A percentile compares a stretch with the other conserved stretches of the same genome.
phyloP scores from a whole-genome alignment of 2,113 vertebrate species.

The Ursus arctos region DNA sequence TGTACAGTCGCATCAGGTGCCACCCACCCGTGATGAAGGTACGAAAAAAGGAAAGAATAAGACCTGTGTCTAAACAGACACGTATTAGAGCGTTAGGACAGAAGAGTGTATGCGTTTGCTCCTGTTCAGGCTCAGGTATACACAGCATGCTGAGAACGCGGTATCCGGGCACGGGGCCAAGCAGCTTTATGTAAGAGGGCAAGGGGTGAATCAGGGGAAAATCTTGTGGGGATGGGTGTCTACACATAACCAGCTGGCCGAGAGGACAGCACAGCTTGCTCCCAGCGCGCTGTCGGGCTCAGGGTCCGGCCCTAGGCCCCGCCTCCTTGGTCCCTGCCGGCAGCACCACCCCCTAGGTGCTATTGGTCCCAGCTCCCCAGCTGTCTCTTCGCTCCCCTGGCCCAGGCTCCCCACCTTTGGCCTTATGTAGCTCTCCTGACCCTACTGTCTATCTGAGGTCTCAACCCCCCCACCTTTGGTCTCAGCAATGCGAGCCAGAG shows the following conservation, averaged over 20 bases:
- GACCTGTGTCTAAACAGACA: background rate
- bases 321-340: background rate
- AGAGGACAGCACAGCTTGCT: accelerated
- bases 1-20: background rate
- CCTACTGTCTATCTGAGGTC: background rate
- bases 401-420: background rate
- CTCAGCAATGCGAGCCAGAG: background rate
- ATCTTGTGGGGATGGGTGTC: no score
- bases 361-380: no score
- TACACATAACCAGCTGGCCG: background rate
- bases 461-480: background rate
- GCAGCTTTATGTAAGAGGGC: background rate
- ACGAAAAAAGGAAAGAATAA: no score
- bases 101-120: background rate
- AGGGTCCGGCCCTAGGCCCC: background rate
- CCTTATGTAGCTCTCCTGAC: background rate
- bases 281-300: background rate
- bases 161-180: no score
- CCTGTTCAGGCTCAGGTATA: no score
- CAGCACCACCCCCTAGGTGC: background rate
- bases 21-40: background rate
- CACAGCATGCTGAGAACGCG: accelerated
- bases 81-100: accelerated
- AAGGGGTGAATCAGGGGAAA: background rate
- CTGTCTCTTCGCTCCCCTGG: background rate